Evolutionary conservation across 2,888 invertebrate species (phyloP).

Genomic region (Fragum sueziense): DNA sequence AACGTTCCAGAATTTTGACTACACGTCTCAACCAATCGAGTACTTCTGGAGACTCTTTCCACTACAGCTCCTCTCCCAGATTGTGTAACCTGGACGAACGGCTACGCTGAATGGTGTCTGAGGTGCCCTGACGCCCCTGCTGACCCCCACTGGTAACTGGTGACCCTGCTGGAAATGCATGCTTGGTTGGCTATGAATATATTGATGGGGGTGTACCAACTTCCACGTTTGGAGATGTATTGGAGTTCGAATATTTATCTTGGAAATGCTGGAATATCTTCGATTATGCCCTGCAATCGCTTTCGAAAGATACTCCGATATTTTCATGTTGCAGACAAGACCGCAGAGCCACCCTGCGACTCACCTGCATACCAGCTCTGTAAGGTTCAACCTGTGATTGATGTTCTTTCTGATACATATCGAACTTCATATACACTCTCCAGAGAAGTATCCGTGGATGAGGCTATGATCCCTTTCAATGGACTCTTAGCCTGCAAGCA

Average conservation of each 20-base stretch:
- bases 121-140: not conserved
- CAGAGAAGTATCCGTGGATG: constrained; percentile 33
- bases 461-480: constrained; percentile 36
- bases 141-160: constrained; percentile 8
- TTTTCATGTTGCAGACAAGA: constrained; percentile 19
- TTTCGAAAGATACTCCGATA: constrained; percentile 19
- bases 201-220: constrained; percentile 40
- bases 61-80: not conserved
- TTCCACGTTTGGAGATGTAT: constrained; percentile 35
- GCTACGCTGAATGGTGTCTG: constrained; percentile 24
- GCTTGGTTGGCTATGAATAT: constrained; percentile 45
- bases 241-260: constrained; percentile 31
- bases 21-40: constrained; percentile 13
- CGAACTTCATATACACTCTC: constrained; percentile 17
- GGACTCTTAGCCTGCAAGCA: constrained; percentile 30
- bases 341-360: constrained; percentile 4
- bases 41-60: constrained; percentile 40
- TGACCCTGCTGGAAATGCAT: constrained; percentile 9
- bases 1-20: constrained; percentile 21
- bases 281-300: constrained; percentile 19
- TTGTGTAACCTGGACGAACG: constrained; percentile 24
- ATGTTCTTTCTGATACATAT: constrained; percentile 11
- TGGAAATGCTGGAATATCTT: constrained; percentile 3
- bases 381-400: constrained; percentile 22
- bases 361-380: not conserved